Base-by-base conservation (phyloP, 37 sponge, comb jelly and placozoan genomes). In the Amphimedon queenslandica region DNA sequence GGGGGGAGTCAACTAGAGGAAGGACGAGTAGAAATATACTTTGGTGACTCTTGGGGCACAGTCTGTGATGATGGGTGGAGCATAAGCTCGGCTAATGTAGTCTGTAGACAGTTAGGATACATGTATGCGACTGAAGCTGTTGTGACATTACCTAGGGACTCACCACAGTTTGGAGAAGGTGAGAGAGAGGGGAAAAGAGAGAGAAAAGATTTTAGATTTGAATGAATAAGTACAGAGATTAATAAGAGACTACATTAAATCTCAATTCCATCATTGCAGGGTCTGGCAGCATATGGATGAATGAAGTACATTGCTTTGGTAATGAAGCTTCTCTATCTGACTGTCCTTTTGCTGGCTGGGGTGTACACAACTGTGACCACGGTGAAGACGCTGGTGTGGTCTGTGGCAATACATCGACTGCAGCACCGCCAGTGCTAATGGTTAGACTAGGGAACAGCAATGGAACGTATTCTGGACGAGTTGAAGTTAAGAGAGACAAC, bases 381-480 rank as follows among this genome's bases (percentile, higher is more conserved):
- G 70, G 37, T 63, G 83, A 82, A 67, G 84, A 83, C 55, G 78
- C 66, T 6, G 84, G 84, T 27, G 72, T 76, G 4, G 72, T 47
- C 4, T 86, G 87, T 37, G 31, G 85, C 73, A 42, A 23, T 42
- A 47, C 53, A 47, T 13, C 53, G 13, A 47, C 53, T 47, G 11
- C 32, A 4, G 31, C 24, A 24, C 58, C 42, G 28, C 56, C 56
- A 51, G 42, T 31, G 23, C 30, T n/a, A 23, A 29, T 24, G n/a
- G 53, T 74, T n/a, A 29, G 75, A 35, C 36, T 74, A 37, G 60
- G 18, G 3, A 34, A 34, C 16, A 63, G 27, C 2, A 20, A 2
- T 4, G 42, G 55, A 21, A 16, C 36, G 37, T 37, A 24, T 55
- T 58, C 63, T 51, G 75, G 75, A 37, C 58, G 75, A 63, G 75